phyloP scores from a whole-genome alignment of 2,797 vertebrate species.

The Salarias fasciatus region DNA sequence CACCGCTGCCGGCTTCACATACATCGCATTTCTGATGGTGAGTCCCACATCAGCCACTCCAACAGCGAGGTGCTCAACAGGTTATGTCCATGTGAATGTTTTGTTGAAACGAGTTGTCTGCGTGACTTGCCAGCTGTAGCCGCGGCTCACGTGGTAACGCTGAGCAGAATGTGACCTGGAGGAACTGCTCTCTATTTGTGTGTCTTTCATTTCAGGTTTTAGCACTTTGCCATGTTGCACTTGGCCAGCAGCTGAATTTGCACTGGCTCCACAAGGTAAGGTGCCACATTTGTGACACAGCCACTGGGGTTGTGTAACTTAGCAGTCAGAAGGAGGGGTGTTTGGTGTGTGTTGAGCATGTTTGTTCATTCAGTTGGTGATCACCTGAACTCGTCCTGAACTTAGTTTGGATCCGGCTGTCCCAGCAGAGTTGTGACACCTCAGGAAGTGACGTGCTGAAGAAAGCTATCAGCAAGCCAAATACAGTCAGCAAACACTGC shows the following conservation, averaged over 20 bases:
- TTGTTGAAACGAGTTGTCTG: constrained; percentile 4
- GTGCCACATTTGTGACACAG: constrained; percentile 17
- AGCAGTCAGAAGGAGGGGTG: not conserved
- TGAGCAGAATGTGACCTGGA: no score
- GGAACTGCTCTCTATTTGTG: no score
- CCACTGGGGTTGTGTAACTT: not conserved
- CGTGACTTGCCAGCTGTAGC: not conserved
- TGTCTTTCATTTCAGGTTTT: constrained; percentile 75
- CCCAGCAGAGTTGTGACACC: constrained; percentile 35
- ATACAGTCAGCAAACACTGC: constrained; percentile 23
- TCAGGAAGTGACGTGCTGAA: constrained; percentile 22
- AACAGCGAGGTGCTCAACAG: no score
- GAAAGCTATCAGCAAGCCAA: constrained; percentile 37
- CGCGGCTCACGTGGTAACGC: no score
- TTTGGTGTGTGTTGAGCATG: constrained; percentile 4
- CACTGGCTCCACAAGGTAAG: constrained; percentile 88
- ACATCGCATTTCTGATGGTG: constrained; percentile 92
- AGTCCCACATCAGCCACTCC: constrained; percentile 40
- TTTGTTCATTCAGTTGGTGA: no score
- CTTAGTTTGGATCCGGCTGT: constrained; percentile 34
- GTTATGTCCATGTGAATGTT: not conserved
- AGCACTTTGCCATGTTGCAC: constrained; percentile 83
- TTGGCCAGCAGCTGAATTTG: constrained; percentile 85
- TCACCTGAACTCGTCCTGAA: constrained; percentile 52
- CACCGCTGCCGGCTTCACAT: constrained; percentile 92